Conservation (phyloP, 2,888 invertebrate genomes). For the Ophonus ardosiacus region DNA sequence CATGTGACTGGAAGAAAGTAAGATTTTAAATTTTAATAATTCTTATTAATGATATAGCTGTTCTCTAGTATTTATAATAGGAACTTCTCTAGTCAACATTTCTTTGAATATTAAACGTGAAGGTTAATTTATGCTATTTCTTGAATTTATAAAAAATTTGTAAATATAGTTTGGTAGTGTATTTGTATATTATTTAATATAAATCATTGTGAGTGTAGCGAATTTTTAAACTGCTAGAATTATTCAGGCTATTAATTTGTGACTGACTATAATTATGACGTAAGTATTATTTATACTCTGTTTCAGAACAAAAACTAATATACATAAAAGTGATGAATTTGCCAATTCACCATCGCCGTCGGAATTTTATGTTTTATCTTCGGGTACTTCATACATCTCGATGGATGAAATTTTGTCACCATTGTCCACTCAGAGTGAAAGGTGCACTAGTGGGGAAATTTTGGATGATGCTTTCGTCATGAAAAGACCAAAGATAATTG, state of each 20-base stretch:
- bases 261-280: background rate
- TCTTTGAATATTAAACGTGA: no score
- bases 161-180: constrained; percentile 12
- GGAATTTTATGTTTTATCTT: background rate
- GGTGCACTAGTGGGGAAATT: background rate
- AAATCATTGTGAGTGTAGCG: constrained; percentile 7
- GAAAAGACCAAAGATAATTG: background rate
- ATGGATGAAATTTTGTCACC: background rate
- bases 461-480: background rate
- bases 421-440: background rate
- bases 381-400: background rate
- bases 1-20: constrained; percentile 2
- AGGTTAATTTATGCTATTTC: background rate
- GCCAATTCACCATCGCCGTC: background rate
- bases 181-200: background rate
- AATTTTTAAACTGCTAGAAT: background rate
- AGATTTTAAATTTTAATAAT: constrained; percentile 14
- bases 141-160: constrained; percentile 6
- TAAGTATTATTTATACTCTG: background rate
- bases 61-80: constrained; percentile 8
- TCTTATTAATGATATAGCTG: background rate
- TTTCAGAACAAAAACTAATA: constrained; percentile 14
- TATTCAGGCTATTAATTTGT: background rate
- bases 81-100: background rate
- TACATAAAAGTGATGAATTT: background rate